These are phyloP conservation scores for Brachystomella parvula DNA, from an alignment of 1,140 invertebrate genomes.

Conservation along the genomic window DNA sequence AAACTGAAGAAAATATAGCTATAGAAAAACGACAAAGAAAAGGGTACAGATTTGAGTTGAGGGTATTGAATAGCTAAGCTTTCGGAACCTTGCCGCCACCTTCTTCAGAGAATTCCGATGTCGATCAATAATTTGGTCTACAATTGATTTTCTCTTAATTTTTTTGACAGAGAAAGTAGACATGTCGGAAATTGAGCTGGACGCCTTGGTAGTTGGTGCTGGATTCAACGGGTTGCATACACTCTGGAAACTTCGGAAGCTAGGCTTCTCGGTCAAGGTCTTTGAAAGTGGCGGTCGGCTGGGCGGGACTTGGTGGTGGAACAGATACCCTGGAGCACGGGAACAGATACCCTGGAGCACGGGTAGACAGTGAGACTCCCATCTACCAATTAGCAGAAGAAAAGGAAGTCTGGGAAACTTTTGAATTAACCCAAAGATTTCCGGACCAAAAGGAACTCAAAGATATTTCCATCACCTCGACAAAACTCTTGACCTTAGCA, in stretches of 20 bases:
- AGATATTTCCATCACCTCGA: conserved; percentile 8
- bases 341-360: no score
- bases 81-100: no score
- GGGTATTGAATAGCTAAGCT: no score
- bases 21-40: no score
- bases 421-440: conserved; percentile 13
- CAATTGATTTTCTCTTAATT: no score
- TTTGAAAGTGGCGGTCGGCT: conserved; percentile 10
- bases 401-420: neutral
- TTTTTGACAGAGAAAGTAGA: no score
- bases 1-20: no score
- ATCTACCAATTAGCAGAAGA: conserved; percentile 13
- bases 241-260: conserved; percentile 9
- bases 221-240: conserved; percentile 4
- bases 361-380: neutral
- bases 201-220: conserved; percentile 10
- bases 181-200: neutral
- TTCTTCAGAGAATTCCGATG: no score
- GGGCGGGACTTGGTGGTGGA: conserved; percentile 20
- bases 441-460: conserved; percentile 4
- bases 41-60: no score
- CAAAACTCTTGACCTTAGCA: neutral
- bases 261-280: conserved; percentile 1
- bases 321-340: no score
- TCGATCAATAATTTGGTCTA: no score